Evolutionary conservation across 37 sponge, comb jelly and placozoan genomes (phyloP), one percentile per base, ranked within the genome.

Genomic region (Chondrosia reniformis): DNA sequence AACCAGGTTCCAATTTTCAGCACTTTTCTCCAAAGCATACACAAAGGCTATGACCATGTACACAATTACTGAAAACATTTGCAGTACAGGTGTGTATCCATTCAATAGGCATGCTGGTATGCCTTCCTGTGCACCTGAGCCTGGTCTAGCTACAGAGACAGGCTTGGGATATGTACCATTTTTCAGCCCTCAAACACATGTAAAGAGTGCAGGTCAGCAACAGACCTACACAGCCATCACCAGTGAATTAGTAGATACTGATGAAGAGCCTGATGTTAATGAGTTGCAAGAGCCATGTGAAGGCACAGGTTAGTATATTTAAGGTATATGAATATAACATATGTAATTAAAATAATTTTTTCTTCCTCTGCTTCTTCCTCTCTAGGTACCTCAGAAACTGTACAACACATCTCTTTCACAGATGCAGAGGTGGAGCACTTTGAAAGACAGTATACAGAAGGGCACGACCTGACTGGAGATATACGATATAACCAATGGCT

Each of bases 11-110:
- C 12, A 30, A 5, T 78, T 65, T 25, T 49, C 45, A 13, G 3
- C 44, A 33, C 67, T 78, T 46, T 63, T 78, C 45, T 12, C 19
- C 0, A 13, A 58, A 24, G 62, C 73, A 25, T 84, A 79, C 79
- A 19, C 27, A 0, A 24, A 78, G 45, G 79, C 79, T 33, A 78
- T 78, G 85, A 65, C 46, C 4, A 65, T 55, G 49, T 25, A 17
- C 17, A 82, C 34, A 33, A 8, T 82, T 32, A 75, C 37, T n/a
- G 33, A 63, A 32, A 65, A 63, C 30, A 76, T 82, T 31, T n/a
- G 61, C 49, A 41, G 13, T 36, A 49, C 79, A n/a, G 79, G 79
- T 3, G 45, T 78, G 15, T 78, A 61, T 13, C 61, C 61, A 6
- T 30, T 59, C 17, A 13, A 59, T 13, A 25, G 61, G 30, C 30